Evolutionary conservation across 2,113 vertebrate species (phyloP), one percentile per base, ranked within the genome.

Genomic region (Poeciliopsis retropinna): DNA sequence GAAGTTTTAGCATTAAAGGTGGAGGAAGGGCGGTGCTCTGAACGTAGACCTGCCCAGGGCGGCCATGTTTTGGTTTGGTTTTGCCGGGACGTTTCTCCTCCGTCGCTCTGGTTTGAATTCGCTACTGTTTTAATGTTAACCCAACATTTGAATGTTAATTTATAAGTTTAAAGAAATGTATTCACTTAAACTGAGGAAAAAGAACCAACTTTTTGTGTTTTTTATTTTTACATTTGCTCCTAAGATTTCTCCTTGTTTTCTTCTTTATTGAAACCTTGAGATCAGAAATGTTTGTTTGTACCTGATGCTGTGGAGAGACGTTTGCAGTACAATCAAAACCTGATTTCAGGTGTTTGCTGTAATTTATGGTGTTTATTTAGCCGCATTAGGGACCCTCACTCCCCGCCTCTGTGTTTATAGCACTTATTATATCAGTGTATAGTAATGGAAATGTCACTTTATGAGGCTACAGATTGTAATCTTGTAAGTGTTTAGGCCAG

Each of bases 111-210:
- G 61, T 86, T 79, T 67, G 60, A 87, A 75, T 75, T 70, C 54
- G 87, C 91, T 92, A 74, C 89, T 78, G 90, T 89, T 93, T 93
- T 88, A 90, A 88, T 93, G 89, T 86, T 91, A 47, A 87, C 75
- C 93, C 79, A 91, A 37, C 85, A 85, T 88, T 87, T 92, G 87
- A 94, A 92, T 94, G 92, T 93, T 94, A 91, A 91, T 84, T 93
- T 90, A 88, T 92, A 86, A 91, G 86, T 87, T 91, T 88, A 84
- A 79, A 87, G 57, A 87, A 64, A 77, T 85, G 25, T 10, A 73
- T 82, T 87, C 85, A 86, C 32, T 83, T 73, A 32, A 84, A 47
- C n/a, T 67, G 8, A 62, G 41, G 31, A 39, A 75, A 51, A 77
- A 44, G n/a, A 73, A 12, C 34, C 47, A 67, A 65, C 54, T 27